Conservation (phyloP, 2,797 vertebrate species). For the Apodemus agrarius region DNA sequence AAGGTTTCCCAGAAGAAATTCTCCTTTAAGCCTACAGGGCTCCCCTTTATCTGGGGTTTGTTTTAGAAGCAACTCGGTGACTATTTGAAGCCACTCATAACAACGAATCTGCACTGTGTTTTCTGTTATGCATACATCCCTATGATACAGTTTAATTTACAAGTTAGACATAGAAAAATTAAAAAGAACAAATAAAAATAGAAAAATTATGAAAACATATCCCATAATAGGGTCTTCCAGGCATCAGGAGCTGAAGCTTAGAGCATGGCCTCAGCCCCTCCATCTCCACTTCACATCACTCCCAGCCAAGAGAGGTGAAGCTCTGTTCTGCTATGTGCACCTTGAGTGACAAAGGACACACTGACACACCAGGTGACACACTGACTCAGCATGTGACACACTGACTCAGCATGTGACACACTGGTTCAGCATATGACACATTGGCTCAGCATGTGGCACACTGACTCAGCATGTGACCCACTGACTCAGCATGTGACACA, state of each 20-base stretch:
- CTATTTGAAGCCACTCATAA: neutral
- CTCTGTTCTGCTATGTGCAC: neutral
- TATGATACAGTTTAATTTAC: neutral
- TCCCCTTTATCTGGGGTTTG: neutral
- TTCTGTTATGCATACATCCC: neutral
- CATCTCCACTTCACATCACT: rapidly evolving
- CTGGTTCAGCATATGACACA: neutral
- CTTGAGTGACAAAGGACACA: neutral
- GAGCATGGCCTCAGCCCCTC: neutral
- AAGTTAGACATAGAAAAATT: neutral
- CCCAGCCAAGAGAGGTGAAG: neutral
- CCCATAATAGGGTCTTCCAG: neutral
- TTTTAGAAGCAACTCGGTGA: neutral
- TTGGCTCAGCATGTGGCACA: too few relatives aligned
- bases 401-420: too few relatives aligned
- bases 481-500: too few relatives aligned
- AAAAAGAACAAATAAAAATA: neutral
- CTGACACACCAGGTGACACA: too few relatives aligned
- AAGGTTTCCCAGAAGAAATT: neutral
- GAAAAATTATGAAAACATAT: neutral
- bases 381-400: too few relatives aligned
- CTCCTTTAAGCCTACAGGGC: neutral
- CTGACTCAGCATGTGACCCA: too few relatives aligned
- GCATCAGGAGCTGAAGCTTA: too few relatives aligned
- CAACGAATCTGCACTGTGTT: neutral